Conservation (phyloP, 2,113 vertebrate species). For the Caranx ignobilis region DNA sequence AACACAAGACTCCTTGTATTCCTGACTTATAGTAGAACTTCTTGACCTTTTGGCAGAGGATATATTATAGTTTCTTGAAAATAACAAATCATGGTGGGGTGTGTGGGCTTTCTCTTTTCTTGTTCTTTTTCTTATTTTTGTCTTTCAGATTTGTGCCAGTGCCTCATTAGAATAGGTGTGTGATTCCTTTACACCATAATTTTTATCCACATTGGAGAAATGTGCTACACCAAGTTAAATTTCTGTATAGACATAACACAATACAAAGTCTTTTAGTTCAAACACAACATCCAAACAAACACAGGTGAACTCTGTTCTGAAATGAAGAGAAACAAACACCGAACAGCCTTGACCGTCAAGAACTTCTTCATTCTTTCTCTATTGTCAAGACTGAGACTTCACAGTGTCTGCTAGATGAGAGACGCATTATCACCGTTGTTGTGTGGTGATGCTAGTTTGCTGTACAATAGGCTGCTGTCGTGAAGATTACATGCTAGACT, state of each 20-base stretch:
- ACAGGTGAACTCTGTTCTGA: not conserved
- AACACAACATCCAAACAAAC: not conserved
- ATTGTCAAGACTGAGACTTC: not conserved
- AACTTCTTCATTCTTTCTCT: not conserved
- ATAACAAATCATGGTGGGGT: not conserved
- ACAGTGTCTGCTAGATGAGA: slow-evolving; percentile 2
- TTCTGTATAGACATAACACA: not conserved
- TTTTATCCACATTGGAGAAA: slow-evolving; percentile 2
- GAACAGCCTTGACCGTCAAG: not conserved
- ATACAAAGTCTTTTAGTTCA: not conserved
- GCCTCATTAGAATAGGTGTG: not conserved
- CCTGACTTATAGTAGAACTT: not conserved
- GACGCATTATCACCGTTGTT: not conserved
- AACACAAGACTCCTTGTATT: not conserved
- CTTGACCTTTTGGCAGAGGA: not conserved
- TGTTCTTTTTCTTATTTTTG: not conserved
- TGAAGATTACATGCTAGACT: not conserved
- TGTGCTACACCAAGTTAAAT: not conserved
- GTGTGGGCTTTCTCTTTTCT: not conserved
- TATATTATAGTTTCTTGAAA: not conserved
- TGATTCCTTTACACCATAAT: not conserved
- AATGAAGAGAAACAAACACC: not conserved
- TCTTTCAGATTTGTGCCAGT: not conserved
- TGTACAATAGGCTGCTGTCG: not conserved
- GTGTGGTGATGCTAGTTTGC: not conserved